Evolutionary conservation across 2,113 vertebrate genomes (phyloP), one percentile per base, ranked within the genome.

Genomic region (Tonatia bakeri): DNA sequence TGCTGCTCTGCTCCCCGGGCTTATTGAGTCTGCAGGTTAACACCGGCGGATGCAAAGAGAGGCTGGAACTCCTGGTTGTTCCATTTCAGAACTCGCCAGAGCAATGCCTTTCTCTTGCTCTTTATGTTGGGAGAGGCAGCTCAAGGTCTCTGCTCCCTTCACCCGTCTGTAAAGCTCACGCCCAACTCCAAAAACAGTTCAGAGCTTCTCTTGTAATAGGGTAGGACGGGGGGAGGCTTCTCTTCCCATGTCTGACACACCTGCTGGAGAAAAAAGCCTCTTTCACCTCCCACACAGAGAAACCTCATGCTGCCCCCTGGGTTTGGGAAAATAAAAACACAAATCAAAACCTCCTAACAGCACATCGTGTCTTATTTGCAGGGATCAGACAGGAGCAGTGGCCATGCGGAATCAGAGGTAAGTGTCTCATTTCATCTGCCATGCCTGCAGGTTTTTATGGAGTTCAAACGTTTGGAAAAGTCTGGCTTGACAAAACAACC

Each of bases 281-380:
- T 85, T 9, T 31, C 67, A 31, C 90, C 94, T 95, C 90, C 69
- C 93, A 75, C 59, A 86, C 91, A 43, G 52, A 87, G 70, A 72
- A 31, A 87, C 59, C 9, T 38, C 95, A 95, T 82, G 96, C 75
- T 97, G 94, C 88, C 86, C 67, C 80, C 95, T 79, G 75, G 31
- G 70, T 77, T 94, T 95, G 82, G 90, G 96, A 94, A 97, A 96
- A 91, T 70, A 94, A 98, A 98, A 98, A 92, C 90, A 94, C 94
- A 96, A 94, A 98, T 97, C 97, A 59, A 97, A 97, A 97, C 67
- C 0, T 89, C 80, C 94, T 45, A 93, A 95, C 59, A 94, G 65
- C 94, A 95, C 96, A 98, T 98, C 97, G 98, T 97, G 94, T 98
- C 96, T 98, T 98, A 98, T 97, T 98, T 98, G 97, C 92, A 98